phyloP scores from a whole-genome alignment of 1,140 invertebrate species.

The Zaprionus africanus region DNA sequence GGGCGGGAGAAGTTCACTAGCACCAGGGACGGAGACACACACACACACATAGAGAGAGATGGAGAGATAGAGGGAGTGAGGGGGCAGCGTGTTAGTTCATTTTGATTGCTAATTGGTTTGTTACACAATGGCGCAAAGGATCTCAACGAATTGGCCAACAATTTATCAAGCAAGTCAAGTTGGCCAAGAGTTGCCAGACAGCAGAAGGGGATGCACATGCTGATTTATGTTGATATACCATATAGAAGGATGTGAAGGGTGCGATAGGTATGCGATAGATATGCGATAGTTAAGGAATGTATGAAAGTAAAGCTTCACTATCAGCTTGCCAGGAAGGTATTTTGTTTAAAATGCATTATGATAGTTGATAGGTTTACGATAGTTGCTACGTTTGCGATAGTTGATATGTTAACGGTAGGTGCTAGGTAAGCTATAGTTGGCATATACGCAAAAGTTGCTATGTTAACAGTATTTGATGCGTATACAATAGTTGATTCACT shows the following conservation, averaged over 20 bases:
- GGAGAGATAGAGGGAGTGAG: neutral
- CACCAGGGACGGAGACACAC: neutral
- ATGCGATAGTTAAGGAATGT: neutral
- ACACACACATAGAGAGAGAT: neutral
- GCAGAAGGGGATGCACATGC: neutral
- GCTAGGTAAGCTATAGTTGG: too few relatives aligned
- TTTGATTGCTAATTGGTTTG: slow-evolving; percentile 84
- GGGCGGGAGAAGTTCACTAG: neutral
- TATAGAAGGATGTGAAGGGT: neutral
- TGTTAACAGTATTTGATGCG: too few relatives aligned
- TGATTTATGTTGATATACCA: neutral
- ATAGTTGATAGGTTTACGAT: neutral
- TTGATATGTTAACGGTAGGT: too few relatives aligned
- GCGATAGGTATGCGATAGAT: neutral
- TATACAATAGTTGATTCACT: too few relatives aligned
- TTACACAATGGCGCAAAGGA: slow-evolving; percentile 77
- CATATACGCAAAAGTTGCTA: too few relatives aligned
- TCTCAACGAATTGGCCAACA: slow-evolving; percentile 84
- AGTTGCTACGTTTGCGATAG: neutral
- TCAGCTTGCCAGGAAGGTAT: too few relatives aligned
- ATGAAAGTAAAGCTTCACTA: neutral
- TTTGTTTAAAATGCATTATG: neutral
- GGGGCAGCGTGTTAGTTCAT: slow-evolving; percentile 77
- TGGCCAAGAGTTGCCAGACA: slow-evolving; percentile 1
- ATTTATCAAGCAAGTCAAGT: slow-evolving; percentile 60